A percentile compares a stretch with the other conserved stretches of the same genome.
Evolutionary conservation across 2,888 invertebrate species (phyloP).

Genomic region (Erannis defoliaria): DNA sequence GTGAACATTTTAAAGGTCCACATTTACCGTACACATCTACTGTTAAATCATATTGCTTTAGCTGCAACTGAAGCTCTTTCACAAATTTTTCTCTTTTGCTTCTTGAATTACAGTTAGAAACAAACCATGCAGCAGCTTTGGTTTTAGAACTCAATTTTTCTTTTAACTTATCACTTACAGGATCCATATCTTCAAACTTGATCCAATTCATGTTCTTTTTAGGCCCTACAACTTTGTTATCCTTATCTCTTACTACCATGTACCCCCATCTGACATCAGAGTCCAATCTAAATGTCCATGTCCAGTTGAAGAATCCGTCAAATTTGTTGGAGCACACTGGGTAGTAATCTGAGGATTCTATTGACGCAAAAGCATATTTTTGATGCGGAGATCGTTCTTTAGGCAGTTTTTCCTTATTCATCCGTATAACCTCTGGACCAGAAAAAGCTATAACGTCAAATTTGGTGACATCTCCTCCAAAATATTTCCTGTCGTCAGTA

Average conservation of each 20-base stretch:
- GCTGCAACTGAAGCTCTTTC: slow-evolving; percentile 43
- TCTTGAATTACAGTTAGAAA: slow-evolving; percentile 56
- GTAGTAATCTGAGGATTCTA: slow-evolving; percentile 69
- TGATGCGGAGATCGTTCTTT: slow-evolving; percentile 59
- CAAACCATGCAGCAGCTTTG: slow-evolving; percentile 63
- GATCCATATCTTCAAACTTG: slow-evolving; percentile 56
- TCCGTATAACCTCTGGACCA: slow-evolving; percentile 58
- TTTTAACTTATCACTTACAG: slow-evolving; percentile 52
- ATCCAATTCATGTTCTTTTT: slow-evolving; percentile 61
- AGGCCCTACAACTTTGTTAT: slow-evolving; percentile 57
- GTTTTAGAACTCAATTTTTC: slow-evolving; percentile 49
- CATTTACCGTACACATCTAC: slow-evolving; percentile 63
- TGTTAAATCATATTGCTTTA: slow-evolving; percentile 49
- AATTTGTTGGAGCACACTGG: slow-evolving; percentile 59
- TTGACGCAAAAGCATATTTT: slow-evolving; percentile 68
- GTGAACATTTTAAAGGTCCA: slow-evolving; percentile 53
- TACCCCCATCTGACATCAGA: slow-evolving; percentile 72
- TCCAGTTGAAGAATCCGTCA: slow-evolving; percentile 74
- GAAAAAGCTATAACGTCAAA: slow-evolving; percentile 69
- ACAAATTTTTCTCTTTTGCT: slow-evolving; percentile 50
- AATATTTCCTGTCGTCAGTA: slow-evolving; percentile 54
- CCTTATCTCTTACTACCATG: slow-evolving; percentile 55
- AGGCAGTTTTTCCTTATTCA: slow-evolving; percentile 48
- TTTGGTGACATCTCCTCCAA: slow-evolving; percentile 54
- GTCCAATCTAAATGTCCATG: slow-evolving; percentile 71